A percentile compares a stretch with the other conserved stretches of the same genome.
Conservation (phyloP, 2,797 vertebrate genomes). For the Chloroceryle amazona region DNA sequence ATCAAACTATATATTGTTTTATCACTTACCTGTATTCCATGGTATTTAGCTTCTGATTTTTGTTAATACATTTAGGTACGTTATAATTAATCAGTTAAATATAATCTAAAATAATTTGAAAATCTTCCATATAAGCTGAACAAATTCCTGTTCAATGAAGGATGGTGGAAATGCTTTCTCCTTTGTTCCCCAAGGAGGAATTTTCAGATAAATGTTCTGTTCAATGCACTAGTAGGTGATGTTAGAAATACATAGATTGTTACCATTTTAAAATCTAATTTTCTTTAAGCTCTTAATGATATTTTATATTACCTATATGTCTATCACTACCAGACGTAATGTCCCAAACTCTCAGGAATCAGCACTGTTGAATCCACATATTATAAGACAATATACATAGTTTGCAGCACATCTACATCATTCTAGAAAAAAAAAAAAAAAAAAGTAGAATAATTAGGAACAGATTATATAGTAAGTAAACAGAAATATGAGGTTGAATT, state of each 20-base stretch:
- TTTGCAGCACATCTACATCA: background rate
- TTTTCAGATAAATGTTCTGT: background rate
- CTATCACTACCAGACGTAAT: background rate
- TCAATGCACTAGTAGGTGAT: background rate
- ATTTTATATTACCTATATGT: background rate
- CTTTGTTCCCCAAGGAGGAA: background rate
- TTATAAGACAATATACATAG: background rate
- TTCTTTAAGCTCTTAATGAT: background rate
- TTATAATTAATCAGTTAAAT: slow-evolving; percentile 15
- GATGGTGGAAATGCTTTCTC: background rate
- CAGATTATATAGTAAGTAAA: background rate
- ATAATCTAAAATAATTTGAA: background rate
- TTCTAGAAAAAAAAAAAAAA: background rate
- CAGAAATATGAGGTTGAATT: background rate
- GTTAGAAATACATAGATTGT: background rate
- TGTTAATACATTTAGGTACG: background rate
- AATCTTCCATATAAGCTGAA: background rate
- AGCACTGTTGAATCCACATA: background rate
- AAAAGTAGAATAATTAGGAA: background rate
- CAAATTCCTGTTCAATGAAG: background rate
- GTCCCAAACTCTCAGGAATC: background rate
- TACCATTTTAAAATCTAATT: slow-evolving; percentile 9
- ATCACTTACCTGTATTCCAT: background rate
- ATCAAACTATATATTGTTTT: background rate
- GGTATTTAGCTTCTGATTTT: background rate